Base-by-base conservation (phyloP, 2,113 vertebrate genomes). In the Cyrtonyx montezumae region DNA sequence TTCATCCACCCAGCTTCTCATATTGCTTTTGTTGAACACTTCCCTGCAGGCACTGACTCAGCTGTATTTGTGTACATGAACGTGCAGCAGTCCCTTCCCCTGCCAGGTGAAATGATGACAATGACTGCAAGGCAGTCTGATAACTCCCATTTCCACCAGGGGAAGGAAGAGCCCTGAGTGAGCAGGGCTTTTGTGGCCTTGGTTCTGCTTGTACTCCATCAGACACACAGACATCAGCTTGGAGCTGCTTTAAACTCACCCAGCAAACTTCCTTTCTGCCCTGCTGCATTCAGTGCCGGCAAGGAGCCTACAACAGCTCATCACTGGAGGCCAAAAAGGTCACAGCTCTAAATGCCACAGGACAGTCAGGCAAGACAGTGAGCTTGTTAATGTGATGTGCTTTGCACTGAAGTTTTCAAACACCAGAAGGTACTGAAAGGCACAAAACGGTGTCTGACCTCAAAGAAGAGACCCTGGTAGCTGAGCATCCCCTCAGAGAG, bases 131-230 rank as follows among this genome's bases (percentile, higher is more conserved):
- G 9, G 59, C 77, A 80, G 68, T 61, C 66, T 3, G 0, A 25
- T 0, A 79, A 59, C 63, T 26, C 40, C 40, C 11, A 21, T 8
- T 68, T 40, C 76, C 2, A 11, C 36, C 13, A 48, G 34, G 43
- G 14, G 7, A 84, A 34, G 37, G 34, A 53, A 86, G 68, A 14
- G 42, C 20, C 40, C 40, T 40, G 40, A 40, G 40, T 40, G 40
- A 40, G 26, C 7, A 70, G 49, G 34, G 42, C 2, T 0, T 0
- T 15, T 7, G 3, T 7, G n/a, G 17, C 67, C 4, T 0, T 51
- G 45, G 13, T 8, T 51, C 71, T 80, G 37, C 23, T 53, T 20
- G 4, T 4, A 45, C 32, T 22, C 10, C 70, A 45, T 13, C 61
- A 45, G 43, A 20, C 11, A 8, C 1, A 3, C 8, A 22, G 42